A percentile compares a stretch with the other conserved stretches of the same genome.
These are phyloP conservation scores for Masticophis lateralis DNA, from an alignment of 2,797 vertebrate genomes.

Conservation along the genomic window DNA sequence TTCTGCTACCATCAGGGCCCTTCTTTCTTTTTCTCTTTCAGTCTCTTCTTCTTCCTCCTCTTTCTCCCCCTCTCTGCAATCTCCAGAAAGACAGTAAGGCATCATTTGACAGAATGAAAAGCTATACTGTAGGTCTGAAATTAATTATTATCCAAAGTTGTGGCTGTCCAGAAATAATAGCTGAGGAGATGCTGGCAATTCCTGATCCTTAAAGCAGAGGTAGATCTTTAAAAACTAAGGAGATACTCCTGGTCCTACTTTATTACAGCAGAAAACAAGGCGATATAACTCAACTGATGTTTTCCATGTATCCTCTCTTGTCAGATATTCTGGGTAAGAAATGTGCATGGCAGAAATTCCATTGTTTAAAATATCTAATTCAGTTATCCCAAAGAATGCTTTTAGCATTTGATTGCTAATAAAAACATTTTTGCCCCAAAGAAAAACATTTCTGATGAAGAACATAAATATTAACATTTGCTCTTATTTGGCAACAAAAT, in stretches of 20 bases:
- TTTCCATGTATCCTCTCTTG: not conserved
- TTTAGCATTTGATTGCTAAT: not conserved
- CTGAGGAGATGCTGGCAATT: not conserved
- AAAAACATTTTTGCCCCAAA: not conserved
- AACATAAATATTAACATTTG: not conserved
- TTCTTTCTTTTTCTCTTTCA: not conserved
- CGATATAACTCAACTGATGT: not conserved
- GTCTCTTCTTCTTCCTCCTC: not conserved
- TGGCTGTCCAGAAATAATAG: not conserved
- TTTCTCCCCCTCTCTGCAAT: not conserved
- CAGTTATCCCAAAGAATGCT: not conserved
- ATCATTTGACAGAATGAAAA: not conserved
- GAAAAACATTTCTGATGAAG: not conserved
- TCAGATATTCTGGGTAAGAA: not conserved
- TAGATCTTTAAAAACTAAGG: not conserved
- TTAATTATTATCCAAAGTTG: not conserved
- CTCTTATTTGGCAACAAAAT: not conserved
- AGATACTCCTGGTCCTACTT: not conserved
- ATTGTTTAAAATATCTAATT: not conserved
- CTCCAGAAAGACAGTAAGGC: not conserved
- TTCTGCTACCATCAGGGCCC: slow-evolving; percentile 35
- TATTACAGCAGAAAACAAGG: not conserved
- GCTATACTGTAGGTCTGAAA: not conserved
- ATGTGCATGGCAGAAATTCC: not conserved
- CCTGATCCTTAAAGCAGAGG: not conserved